Percentiles rank a stretch among this genome's conserved stretches.
Evolutionary conservation across 2,113 vertebrate species (phyloP).

Genomic region (Aptenodytes patagonicus): DNA sequence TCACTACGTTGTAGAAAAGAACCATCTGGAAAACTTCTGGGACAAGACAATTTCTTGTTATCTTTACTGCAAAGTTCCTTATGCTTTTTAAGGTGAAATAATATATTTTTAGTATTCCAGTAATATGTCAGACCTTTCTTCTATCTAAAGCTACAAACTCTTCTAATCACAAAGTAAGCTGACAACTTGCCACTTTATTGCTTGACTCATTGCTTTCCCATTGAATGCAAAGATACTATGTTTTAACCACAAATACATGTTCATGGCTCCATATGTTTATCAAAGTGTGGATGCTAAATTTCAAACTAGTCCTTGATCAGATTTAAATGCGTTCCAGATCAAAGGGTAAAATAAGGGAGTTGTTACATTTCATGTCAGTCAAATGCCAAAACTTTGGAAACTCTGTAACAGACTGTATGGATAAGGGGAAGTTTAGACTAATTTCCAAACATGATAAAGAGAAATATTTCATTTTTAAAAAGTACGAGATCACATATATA

Average conservation of each 20-base stretch:
- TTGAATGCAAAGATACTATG: neutral
- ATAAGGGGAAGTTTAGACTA: neutral
- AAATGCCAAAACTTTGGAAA: neutral
- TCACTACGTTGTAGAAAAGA: neutral
- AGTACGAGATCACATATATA: neutral
- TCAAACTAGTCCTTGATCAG: neutral
- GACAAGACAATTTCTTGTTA: neutral
- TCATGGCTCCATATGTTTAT: neutral
- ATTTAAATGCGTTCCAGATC: neutral
- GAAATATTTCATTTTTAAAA: neutral
- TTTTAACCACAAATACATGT: neutral
- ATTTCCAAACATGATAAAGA: neutral
- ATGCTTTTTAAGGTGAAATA: neutral
- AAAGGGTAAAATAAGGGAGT: neutral
- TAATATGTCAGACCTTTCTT: neutral
- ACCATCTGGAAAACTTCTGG: neutral
- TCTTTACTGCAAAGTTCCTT: neutral
- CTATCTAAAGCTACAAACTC: neutral
- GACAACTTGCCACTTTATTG: neutral
- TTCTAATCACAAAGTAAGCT: neutral
- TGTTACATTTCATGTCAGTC: neutral
- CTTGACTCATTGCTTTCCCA: neutral
- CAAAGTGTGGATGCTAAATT: neutral
- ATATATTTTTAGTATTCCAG: neutral
- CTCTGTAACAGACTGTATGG: neutral